Evolutionary conservation across 1,140 invertebrate genomes (phyloP), one percentile per base, ranked within the genome.

Genomic region (Papilio helenus): DNA sequence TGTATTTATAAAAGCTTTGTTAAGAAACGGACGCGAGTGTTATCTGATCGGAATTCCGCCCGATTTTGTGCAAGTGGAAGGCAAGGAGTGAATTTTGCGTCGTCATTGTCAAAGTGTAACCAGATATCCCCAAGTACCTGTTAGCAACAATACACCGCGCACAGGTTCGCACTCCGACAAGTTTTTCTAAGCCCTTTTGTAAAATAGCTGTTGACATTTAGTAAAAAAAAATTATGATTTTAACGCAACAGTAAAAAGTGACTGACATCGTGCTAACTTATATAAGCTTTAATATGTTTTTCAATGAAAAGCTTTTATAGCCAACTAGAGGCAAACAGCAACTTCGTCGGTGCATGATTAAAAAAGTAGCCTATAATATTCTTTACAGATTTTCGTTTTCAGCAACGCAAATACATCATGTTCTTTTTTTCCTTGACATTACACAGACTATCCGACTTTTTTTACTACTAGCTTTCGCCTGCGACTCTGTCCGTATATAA

Each of bases 11-110:
- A 85, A 81, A 79, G 83, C 83, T 85, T 92, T 90, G 87, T 87
- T 86, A 83, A 39, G 71, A 79, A 86, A 76, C 91, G 91, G 90
- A 92, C 88, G 86, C 87, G 83, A 80, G 74, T 87, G 87, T 89
- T 93, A 93, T 93, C 91, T 92, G 92, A 94, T 92, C 91, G 92
- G 92, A 94, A 94, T 86, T 92, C 85, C 88, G 86, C 85, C 86
- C 81, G 83, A 82, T 86, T 88, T 88, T 65, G 82, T 77, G 80
- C 80, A 82, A 83, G 80, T 76, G 72, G 72, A 71, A 65, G 78
- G n/a, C 87, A 88, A 92, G 90, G 90, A 93, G 92, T 93, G 88
- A 91, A 91, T 79, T 84, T 83, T 72, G 79, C 34, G 71, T 76
- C 74, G 23, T 79, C 79, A 88, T 90, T 92, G 87, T 90, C 83